Evolutionary conservation across 2,888 invertebrate species (phyloP).

Genomic region (Orchesella flavescens): DNA sequence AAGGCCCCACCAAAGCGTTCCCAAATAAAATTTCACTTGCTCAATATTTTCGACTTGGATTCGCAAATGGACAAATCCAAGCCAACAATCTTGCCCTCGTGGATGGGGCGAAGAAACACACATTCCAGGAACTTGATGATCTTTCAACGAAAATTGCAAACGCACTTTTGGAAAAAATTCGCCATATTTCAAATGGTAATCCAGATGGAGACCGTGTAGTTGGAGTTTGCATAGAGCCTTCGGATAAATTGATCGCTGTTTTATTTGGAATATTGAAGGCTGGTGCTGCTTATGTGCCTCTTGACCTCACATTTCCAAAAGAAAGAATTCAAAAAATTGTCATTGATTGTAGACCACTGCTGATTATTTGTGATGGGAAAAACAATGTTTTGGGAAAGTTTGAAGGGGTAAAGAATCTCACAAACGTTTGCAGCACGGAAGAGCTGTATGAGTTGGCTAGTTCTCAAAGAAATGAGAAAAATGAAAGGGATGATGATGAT

Average conservation of each 20-base stretch:
- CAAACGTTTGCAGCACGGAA: conserved; percentile 36
- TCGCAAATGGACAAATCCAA: conserved; percentile 9
- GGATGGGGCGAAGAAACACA: conserved; percentile 27
- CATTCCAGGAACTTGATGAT: conserved; percentile 38
- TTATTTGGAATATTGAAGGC: conserved; percentile 86
- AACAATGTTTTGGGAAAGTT: conserved; percentile 75
- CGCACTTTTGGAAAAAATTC: conserved; percentile 1
- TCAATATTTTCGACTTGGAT: conserved; percentile 34
- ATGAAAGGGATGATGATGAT: not conserved
- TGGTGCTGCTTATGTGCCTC: conserved; percentile 88
- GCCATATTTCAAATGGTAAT: conserved; percentile 74
- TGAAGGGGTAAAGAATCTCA: conserved; percentile 36
- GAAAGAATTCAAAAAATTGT: conserved; percentile 85
- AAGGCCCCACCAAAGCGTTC: conserved; percentile 32
- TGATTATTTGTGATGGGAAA: conserved; percentile 81
- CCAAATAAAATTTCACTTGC: conserved; percentile 28
- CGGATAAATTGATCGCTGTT: conserved; percentile 80
- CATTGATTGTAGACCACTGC: conserved; percentile 82
- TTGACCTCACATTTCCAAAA: conserved; percentile 83
- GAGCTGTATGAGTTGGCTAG: too few species aligned
- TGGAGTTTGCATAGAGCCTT: conserved; percentile 86
- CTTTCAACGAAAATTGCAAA: conserved; percentile 30
- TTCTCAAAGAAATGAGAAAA: too few species aligned
- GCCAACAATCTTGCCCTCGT: conserved; percentile 19
- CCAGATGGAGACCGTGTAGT: conserved; percentile 83